A percentile compares a stretch with the other conserved stretches of the same genome.
Conservation (phyloP, 2,888 invertebrate species). For the Xanthorhoe designata region DNA sequence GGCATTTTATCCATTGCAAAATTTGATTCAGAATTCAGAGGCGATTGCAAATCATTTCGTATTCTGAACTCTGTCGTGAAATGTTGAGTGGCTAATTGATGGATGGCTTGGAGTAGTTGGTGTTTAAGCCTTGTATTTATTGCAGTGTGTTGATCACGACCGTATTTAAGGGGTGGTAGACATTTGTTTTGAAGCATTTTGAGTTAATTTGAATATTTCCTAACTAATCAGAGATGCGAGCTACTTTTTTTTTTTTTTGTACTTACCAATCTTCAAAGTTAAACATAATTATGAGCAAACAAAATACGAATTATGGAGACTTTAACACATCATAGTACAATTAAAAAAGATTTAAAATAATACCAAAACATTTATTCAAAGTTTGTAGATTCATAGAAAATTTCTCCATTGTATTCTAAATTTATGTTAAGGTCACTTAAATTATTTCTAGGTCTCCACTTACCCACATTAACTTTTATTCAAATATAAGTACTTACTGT, state of each 20-base stretch:
- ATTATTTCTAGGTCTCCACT: slow-evolving; percentile 20
- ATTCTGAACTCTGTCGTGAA: slow-evolving; percentile 11
- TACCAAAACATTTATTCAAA: neutral
- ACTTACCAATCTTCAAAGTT: too few species aligned
- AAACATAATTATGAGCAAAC: too few species aligned
- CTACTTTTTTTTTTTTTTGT: too few species aligned
- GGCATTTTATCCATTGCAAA: slow-evolving; percentile 23
- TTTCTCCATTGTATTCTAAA: slow-evolving; percentile 28
- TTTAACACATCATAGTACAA: neutral
- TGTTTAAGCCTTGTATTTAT: neutral
- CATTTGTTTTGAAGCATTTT: too few species aligned
- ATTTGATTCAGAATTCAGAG: slow-evolving; percentile 20
- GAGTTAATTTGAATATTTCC: too few species aligned
- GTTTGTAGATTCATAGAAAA: slow-evolving; percentile 1
- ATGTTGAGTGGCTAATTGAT: slow-evolving; percentile 13
- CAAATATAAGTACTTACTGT: too few species aligned
- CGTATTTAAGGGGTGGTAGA: too few species aligned
- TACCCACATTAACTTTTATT: slow-evolving; percentile 15
- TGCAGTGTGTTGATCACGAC: too few species aligned
- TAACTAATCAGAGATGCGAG: too few species aligned
- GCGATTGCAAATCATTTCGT: slow-evolving; percentile 29
- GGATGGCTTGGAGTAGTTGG: neutral
- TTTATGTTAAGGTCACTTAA: slow-evolving; percentile 12
- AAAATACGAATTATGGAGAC: neutral
- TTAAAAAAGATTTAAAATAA: neutral